A percentile compares a stretch with the other conserved stretches of the same genome.
Evolutionary conservation across 2,888 invertebrate species (phyloP).

Genomic region (Rugalucina vietnamica): DNA sequence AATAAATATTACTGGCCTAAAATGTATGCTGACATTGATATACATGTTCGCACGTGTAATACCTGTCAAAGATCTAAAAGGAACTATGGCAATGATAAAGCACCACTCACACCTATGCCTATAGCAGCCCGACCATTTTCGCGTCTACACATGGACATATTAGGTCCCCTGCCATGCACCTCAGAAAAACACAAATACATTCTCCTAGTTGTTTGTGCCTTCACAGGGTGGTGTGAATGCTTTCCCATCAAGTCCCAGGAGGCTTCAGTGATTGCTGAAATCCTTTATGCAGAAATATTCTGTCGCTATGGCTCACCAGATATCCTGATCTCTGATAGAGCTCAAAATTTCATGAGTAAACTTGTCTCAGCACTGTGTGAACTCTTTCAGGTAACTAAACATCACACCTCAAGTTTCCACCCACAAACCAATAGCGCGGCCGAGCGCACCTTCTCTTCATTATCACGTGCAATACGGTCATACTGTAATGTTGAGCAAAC

Average conservation of each 20-base stretch:
- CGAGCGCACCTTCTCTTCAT: constrained; percentile 45
- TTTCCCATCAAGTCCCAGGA: constrained; percentile 39
- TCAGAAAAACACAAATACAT: constrained; percentile 47
- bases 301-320: constrained; percentile 56
- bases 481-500: constrained; percentile 48
- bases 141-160: constrained; percentile 57
- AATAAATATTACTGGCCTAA: constrained; percentile 47
- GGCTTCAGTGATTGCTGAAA: constrained; percentile 52
- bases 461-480: constrained; percentile 50
- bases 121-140: constrained; percentile 19
- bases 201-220: constrained; percentile 38
- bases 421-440: constrained; percentile 53
- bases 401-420: constrained; percentile 57
- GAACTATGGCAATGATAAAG: constrained; percentile 25
- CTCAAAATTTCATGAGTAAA: constrained; percentile 54
- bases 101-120: constrained; percentile 37
- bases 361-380: constrained; percentile 61
- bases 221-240: constrained; percentile 31
- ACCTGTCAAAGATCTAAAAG: constrained; percentile 48
- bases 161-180: constrained; percentile 41
- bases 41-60: constrained; percentile 45
- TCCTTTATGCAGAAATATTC: constrained; percentile 56
- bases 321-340: constrained; percentile 50
- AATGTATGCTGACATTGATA: constrained; percentile 52
- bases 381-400: constrained; percentile 52